Percentiles rank a stretch among this genome's conserved stretches.
Conservation (phyloP, 2,797 vertebrate genomes). For the Hemitrygon akajei region DNA sequence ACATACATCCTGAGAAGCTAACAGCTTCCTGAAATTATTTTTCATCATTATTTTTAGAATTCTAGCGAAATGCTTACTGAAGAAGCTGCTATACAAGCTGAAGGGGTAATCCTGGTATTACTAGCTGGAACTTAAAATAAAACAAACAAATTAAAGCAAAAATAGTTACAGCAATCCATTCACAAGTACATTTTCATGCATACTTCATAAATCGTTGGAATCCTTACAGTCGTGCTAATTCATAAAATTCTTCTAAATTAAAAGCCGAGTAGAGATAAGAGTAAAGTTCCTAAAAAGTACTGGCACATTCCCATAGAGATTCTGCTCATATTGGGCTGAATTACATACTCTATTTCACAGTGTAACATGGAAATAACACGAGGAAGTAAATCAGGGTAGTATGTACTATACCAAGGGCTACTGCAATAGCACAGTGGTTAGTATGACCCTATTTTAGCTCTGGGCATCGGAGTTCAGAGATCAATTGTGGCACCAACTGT, state of each 20-base stretch:
- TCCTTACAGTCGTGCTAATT: not conserved
- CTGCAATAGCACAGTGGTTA: too few relatives aligned
- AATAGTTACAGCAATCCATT: not conserved
- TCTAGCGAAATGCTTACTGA: constrained; percentile 2
- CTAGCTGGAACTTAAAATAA: not conserved
- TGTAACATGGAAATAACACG: not conserved
- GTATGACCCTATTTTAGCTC: too few relatives aligned
- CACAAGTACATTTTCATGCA: not conserved
- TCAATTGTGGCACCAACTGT: too few relatives aligned
- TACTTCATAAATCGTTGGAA: not conserved
- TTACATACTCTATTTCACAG: not conserved
- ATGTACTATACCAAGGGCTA: not conserved
- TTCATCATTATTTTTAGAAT: constrained; percentile 35
- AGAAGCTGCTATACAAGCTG: not conserved
- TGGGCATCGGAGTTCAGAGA: too few relatives aligned
- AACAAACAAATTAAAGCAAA: constrained; percentile 14
- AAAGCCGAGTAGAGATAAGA: not conserved
- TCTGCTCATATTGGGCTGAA: not conserved
- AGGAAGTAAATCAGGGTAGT: not conserved
- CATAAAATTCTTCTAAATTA: not conserved
- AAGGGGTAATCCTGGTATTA: constrained; percentile 30
- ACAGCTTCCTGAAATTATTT: constrained; percentile 27
- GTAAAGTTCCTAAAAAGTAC: not conserved
- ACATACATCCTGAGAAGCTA: constrained; percentile 3
- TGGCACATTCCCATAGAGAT: not conserved